Percentiles rank a stretch among this genome's conserved stretches.
Evolutionary conservation across 1,140 invertebrate species (phyloP).

Genomic region (Cyrtorhinus lividipennis): DNA sequence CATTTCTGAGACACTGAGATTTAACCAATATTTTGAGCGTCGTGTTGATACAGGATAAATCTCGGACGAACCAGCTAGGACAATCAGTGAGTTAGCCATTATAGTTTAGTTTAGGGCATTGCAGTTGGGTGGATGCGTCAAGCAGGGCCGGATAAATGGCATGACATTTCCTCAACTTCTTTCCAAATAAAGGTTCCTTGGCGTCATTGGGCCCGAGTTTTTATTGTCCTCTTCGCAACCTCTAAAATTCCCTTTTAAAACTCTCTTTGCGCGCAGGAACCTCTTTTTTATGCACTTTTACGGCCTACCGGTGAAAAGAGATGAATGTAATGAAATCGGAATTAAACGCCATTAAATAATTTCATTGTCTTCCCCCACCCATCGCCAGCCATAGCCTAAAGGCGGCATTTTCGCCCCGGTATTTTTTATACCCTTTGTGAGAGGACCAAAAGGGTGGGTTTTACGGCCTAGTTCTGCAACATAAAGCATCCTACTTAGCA

Average conservation of each 20-base stretch:
- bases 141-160: too few relatives aligned
- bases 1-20: too few relatives aligned
- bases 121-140: too few relatives aligned
- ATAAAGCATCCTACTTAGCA: conserved; percentile 19
- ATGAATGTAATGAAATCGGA: conserved; percentile 18
- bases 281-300: background rate
- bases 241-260: conserved; percentile 4
- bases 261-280: background rate
- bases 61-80: too few relatives aligned
- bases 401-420: background rate
- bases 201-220: background rate
- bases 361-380: conserved; percentile 13
- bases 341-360: conserved; percentile 21
- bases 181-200: background rate
- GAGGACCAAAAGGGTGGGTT: background rate
- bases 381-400: background rate
- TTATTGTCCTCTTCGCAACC: background rate
- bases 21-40: too few relatives aligned
- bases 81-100: too few relatives aligned
- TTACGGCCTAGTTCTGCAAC: conserved; percentile 14
- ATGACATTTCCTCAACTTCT: background rate
- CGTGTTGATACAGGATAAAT: too few relatives aligned
- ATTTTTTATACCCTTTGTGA: background rate
- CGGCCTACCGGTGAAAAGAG: conserved; percentile 1
- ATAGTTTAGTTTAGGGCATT: too few relatives aligned